These are phyloP conservation scores for Orius insidiosus DNA, from an alignment of 1,140 invertebrate genomes.

Conservation along the genomic window DNA sequence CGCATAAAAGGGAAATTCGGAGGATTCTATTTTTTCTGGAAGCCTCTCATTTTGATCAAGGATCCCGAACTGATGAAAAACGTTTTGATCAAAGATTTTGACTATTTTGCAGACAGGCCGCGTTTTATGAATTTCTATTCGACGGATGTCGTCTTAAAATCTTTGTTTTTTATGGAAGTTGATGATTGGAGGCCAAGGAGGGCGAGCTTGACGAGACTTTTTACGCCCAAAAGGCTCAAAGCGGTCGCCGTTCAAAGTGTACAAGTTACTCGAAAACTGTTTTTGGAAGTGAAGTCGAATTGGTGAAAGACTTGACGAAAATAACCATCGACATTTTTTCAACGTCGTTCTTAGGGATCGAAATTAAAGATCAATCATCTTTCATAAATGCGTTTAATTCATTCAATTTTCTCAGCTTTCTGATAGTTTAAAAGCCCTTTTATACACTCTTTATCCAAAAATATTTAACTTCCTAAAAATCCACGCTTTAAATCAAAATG, in stretches of 20 bases:
- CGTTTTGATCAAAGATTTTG: neutral
- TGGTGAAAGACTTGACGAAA: neutral
- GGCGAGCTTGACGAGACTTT: neutral
- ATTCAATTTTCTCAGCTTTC: neutral
- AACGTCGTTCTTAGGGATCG: neutral
- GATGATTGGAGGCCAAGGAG: neutral
- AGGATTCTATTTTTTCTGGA: neutral
- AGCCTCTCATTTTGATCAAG: neutral
- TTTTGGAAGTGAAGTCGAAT: neutral
- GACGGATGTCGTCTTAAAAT: neutral
- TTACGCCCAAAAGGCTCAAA: neutral
- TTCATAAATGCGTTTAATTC: neutral
- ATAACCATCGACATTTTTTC: neutral
- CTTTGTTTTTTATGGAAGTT: neutral
- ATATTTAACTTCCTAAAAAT: no score
- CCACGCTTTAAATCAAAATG: no score
- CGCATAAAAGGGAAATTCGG: no score
- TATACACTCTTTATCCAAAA: no score
- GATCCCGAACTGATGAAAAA: neutral
- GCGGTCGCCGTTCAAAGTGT: neutral
- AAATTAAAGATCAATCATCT: neutral
- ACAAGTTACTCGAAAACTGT: no score
- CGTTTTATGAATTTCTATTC: neutral
- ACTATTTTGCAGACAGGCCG: slow-evolving; percentile 2
- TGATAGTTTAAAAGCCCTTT: no score